Conservation (phyloP, 2,113 vertebrate species). For the Lampris incognitus region DNA sequence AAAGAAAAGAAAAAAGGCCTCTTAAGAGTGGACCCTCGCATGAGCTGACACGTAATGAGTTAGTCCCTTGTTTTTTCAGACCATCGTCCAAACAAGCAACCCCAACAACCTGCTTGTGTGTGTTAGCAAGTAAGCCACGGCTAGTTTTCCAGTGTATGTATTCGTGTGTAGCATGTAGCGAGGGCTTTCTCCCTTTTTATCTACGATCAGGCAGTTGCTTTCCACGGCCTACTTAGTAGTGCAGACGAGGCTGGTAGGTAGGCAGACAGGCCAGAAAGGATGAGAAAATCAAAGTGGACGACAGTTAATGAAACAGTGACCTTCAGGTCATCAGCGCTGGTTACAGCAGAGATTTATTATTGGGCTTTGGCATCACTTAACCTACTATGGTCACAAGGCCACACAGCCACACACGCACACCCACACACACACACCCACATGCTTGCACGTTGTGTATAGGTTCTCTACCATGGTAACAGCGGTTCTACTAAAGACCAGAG, state of each 20-base stretch:
- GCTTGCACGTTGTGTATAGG: conserved; percentile 11
- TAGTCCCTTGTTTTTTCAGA: too few species aligned
- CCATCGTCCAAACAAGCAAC: too few species aligned
- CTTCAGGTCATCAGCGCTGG: conserved; percentile 74
- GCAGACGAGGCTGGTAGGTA: conserved; percentile 7
- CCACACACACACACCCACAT: neutral
- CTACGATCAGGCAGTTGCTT: neutral
- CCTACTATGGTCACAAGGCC: conserved; percentile 60
- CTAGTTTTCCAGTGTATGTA: too few species aligned
- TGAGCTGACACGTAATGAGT: too few species aligned
- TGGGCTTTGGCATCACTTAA: conserved; percentile 70
- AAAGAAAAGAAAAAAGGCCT: too few species aligned
- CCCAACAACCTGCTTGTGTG: too few species aligned
- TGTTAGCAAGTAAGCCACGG: too few species aligned
- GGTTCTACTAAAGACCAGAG: neutral
- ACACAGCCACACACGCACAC: conserved; percentile 22
- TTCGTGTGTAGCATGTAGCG: neutral
- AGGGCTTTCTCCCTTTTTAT: neutral
- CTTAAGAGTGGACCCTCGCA: too few species aligned
- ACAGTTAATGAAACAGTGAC: conserved; percentile 81
- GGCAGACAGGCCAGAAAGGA: conserved; percentile 40
- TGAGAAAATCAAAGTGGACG: conserved; percentile 78
- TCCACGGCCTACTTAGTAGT: neutral
- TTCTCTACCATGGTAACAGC: conserved; percentile 38
- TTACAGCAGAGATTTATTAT: conserved; percentile 78